Evolutionary conservation across 2,113 vertebrate species (phyloP).

Genomic region (Oriolus oriolus): DNA sequence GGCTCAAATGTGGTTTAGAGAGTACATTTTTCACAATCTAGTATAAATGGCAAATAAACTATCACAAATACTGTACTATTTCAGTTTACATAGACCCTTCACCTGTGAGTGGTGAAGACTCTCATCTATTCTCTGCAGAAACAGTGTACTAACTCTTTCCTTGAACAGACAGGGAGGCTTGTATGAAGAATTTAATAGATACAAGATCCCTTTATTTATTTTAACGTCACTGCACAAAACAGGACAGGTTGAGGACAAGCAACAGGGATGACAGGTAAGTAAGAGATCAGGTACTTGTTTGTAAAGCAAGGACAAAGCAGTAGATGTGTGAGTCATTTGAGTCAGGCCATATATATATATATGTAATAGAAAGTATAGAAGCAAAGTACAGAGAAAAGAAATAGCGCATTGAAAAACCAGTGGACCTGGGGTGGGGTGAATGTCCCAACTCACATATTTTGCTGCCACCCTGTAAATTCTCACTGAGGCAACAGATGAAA

Average conservation of each 20-base stretch:
- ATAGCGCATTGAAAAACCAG: not conserved
- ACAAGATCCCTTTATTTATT: not conserved
- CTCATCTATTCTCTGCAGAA: not conserved
- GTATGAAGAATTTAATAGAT: not conserved
- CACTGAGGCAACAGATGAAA: not conserved
- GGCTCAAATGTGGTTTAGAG: not conserved
- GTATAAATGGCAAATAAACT: not conserved
- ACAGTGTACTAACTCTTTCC: not conserved
- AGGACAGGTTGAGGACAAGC: not conserved
- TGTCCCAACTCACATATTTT: not conserved
- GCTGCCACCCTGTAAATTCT: not conserved
- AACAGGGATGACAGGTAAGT: not conserved
- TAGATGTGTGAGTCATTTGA: not conserved
- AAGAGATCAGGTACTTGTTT: not conserved
- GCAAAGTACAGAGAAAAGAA: not conserved
- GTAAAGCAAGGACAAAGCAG: not conserved
- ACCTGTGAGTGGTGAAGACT: not conserved
- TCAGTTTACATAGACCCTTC: not conserved
- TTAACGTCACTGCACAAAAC: not conserved
- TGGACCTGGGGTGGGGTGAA: not conserved
- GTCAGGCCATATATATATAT: too few relatives aligned
- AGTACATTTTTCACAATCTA: not conserved
- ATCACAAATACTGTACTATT: not conserved
- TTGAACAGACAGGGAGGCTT: not conserved
- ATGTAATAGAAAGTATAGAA: not conserved